phyloP scores from a whole-genome alignment of 2,797 vertebrate species.

The Spondyliosoma cantharus region DNA sequence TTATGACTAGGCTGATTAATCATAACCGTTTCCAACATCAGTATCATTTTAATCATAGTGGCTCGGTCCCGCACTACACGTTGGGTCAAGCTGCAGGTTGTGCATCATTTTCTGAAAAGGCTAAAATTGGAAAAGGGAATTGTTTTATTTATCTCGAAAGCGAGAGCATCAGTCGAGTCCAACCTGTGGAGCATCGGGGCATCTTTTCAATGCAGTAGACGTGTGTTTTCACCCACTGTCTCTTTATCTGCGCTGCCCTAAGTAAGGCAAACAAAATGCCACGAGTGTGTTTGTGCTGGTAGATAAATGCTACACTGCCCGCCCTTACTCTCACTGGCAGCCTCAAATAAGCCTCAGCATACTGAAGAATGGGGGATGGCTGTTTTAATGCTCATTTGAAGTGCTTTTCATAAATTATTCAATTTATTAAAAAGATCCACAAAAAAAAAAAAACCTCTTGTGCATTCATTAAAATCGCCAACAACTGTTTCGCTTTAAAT shows the following conservation, averaged over 20 bases:
- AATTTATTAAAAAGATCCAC: conserved; percentile 37
- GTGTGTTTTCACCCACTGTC: conserved; percentile 29
- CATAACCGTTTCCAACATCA: background rate
- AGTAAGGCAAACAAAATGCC: conserved; percentile 71
- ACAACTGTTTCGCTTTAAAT: background rate
- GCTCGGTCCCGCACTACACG: background rate
- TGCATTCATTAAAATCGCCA: conserved; percentile 23
- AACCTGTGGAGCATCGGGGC: conserved; percentile 3
- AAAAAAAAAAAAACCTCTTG: conserved; percentile 18
- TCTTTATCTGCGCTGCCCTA: conserved; percentile 63
- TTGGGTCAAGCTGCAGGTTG: background rate
- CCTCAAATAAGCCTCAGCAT: conserved; percentile 64
- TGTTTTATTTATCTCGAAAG: no score
- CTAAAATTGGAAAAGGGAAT: background rate
- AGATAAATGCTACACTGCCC: conserved; percentile 71
- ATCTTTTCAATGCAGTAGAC: conserved; percentile 5
- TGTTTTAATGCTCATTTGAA: conserved; percentile 59
- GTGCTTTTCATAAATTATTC: conserved; percentile 66
- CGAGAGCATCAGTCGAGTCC: background rate
- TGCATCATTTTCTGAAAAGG: background rate
- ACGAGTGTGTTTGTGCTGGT: conserved; percentile 72
- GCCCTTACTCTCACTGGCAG: conserved; percentile 78
- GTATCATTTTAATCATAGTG: background rate
- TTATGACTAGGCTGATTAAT: background rate
- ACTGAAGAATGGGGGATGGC: conserved; percentile 58